These are phyloP conservation scores for Gorsachius goisagi DNA, from an alignment of 2,113 vertebrate genomes.

Conservation along the genomic window DNA sequence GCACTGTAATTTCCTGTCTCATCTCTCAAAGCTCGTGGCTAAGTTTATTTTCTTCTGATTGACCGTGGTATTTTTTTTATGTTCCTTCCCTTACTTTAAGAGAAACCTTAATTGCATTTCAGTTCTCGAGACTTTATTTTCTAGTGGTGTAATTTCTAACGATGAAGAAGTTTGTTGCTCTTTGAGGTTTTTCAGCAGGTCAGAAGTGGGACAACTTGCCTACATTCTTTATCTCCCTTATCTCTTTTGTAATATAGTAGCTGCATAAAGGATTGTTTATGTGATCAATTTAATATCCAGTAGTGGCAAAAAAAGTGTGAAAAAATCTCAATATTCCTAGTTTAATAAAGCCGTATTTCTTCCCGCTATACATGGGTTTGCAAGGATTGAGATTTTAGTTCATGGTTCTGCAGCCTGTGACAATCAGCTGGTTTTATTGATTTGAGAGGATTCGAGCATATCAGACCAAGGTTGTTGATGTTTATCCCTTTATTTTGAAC, in stretches of 20 bases:
- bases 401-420: not conserved
- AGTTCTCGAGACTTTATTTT: not conserved
- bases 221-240: not conserved
- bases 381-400: not conserved
- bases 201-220: not conserved
- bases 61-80: accelerated
- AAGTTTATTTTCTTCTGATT: not conserved
- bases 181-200: not conserved
- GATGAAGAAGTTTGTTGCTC: not conserved
- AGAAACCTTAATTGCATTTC: not conserved
- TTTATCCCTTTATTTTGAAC: not conserved
- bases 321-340: not conserved
- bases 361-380: not conserved
- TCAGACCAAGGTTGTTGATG: not conserved
- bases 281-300: not conserved
- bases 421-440: not conserved
- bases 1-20: accelerated
- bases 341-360: not conserved
- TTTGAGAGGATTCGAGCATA: not conserved
- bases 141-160: not conserved
- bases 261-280: not conserved
- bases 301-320: not conserved
- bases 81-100: not conserved
- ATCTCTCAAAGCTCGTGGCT: not conserved
- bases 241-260: not conserved